A percentile compares a stretch with the other conserved stretches of the same genome.
phyloP scores from a whole-genome alignment of 2,113 vertebrate species.

The Epinephelus cyanopodus region DNA sequence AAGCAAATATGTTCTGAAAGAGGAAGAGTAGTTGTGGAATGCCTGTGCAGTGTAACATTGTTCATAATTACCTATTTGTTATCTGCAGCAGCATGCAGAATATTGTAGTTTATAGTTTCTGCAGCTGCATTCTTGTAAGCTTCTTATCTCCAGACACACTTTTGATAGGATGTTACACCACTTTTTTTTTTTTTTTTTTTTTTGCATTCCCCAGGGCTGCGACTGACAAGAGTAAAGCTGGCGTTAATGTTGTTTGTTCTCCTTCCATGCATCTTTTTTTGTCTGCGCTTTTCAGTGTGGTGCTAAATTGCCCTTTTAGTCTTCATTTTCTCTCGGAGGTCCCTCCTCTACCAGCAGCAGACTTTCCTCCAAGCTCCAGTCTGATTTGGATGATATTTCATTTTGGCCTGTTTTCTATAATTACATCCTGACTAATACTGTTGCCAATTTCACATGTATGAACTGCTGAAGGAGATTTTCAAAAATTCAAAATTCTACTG shows the following conservation, averaged over 20 bases:
- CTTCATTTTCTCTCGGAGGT: neutral
- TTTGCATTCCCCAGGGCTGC: neutral
- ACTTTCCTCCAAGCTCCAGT: neutral
- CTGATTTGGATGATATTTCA: neutral
- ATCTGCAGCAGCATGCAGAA: neutral
- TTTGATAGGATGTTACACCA: slow-evolving; percentile 7
- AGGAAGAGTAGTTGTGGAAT: neutral
- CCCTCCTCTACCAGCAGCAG: neutral
- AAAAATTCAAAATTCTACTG: neutral
- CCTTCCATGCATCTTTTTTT: neutral
- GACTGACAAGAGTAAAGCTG: neutral
- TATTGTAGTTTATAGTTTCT: neutral
- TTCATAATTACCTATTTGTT: neutral
- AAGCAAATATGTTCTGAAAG: neutral
- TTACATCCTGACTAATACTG: neutral
- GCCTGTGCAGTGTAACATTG: neutral
- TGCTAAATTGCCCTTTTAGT: neutral
- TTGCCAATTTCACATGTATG: neutral
- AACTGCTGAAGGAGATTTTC: neutral
- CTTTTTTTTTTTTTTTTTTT: neutral
- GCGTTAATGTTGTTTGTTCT: slow-evolving; percentile 16
- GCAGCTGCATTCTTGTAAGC: slow-evolving; percentile 16
- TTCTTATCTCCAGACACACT: slow-evolving; percentile 39
- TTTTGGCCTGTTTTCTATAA: neutral
- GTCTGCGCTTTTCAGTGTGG: neutral